phyloP scores from a whole-genome alignment of 2,113 vertebrate genomes.

The Silurus asotus region DNA sequence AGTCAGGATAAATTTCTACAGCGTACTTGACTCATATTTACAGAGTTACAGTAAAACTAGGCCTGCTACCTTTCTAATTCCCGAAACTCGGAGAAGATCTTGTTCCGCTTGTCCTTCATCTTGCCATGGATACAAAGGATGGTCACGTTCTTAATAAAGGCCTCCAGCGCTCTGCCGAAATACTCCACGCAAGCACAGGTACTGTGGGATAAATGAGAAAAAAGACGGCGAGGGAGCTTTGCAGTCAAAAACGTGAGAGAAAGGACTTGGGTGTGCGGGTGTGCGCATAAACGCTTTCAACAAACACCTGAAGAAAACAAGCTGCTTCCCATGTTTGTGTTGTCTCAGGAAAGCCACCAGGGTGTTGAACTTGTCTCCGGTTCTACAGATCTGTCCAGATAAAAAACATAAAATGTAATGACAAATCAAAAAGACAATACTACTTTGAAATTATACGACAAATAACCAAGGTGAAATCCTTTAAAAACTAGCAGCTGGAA shows the following conservation, averaged over 20 bases:
- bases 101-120: constrained; percentile 93
- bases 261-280: background rate
- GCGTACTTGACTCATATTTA: no score
- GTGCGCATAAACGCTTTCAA: background rate
- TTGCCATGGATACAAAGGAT: constrained; percentile 92
- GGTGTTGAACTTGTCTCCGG: constrained; percentile 92
- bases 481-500: no score
- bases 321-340: constrained; percentile 88
- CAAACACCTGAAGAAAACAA: constrained; percentile 92
- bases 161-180: constrained; percentile 87
- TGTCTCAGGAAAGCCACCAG: constrained; percentile 89
- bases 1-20: no score
- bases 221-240: background rate
- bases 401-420: background rate
- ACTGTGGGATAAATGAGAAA: constrained; percentile 61
- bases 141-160: constrained; percentile 77
- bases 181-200: constrained; percentile 96
- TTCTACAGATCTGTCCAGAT: constrained; percentile 78
- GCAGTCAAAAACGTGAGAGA: background rate
- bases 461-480: no score
- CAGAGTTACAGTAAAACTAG: background rate
- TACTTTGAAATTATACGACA: no score
- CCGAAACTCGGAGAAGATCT: constrained; percentile 87
- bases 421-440: background rate
- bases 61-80: constrained; percentile 77